Base-by-base conservation (phyloP, 2,113 vertebrate genomes). In the Mirza zaza region DNA sequence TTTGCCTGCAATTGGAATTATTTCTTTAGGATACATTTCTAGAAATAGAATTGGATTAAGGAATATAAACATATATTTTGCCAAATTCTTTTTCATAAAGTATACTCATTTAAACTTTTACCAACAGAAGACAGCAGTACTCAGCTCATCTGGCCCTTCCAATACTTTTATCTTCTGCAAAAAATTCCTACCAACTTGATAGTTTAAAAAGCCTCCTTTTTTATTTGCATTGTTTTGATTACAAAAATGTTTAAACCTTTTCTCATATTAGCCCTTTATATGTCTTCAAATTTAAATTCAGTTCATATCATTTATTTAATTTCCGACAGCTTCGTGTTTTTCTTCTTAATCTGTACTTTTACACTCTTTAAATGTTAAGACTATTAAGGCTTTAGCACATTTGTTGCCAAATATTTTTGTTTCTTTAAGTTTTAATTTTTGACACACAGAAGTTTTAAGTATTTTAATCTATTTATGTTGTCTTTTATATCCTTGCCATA, bases 351-450 rank as follows among this genome's bases (percentile, higher is more conserved):
- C 48, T 95, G 52, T 63, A n/a, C 12, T 81, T 65, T 91, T 45
- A 45, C 65, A 52, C 27, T 86, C 20, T 87, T 81, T 36, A 88
- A 61, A 75, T 94, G 81, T 88, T 81, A 81, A 71, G 11, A 84
- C 14, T 90, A 3, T 32, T 94, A 85, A 90, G 5, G 8, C 7
- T 81, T 80, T 85, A 36, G 85, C 2, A 17, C 76, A 84, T 81
- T 84, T 92, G 20, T 76, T 95, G 61, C 36, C 79, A 77, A 52
- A 76, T 82, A 94, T 57, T 80, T 83, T 89, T 89, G 29, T 92
- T 75, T 75, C 63, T 87, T 52, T 32, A 94, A 55, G 23, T 81
- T 92, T 94, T 96, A 55, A 45, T 86, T 97, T 89, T 86, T 90
- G 57, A 68, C 83, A 88, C 34, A 27, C 11, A 85, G 18, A 80